Conservation (phyloP, 2,797 vertebrate species). For the Bradypodion pumilum region DNA sequence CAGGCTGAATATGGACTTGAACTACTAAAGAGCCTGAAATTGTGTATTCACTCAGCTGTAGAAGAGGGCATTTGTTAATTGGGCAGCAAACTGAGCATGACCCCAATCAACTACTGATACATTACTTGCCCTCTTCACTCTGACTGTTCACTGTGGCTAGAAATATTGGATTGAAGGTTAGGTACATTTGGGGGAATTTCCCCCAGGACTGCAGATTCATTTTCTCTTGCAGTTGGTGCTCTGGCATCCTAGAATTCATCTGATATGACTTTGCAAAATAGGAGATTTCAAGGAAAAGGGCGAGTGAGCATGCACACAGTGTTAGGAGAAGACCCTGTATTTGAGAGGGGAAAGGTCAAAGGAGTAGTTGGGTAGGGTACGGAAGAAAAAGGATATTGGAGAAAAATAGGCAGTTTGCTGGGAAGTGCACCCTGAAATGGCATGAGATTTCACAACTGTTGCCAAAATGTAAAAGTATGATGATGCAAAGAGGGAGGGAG, state of each 20-base stretch:
- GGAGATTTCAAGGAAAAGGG: background rate
- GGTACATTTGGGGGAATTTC: background rate
- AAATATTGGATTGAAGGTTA: background rate
- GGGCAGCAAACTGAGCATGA: background rate
- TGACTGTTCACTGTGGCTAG: background rate
- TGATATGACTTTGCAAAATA: background rate
- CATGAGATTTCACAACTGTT: background rate
- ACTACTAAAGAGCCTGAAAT: no score
- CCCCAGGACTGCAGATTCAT: background rate
- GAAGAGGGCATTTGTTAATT: background rate
- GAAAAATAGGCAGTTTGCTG: background rate
- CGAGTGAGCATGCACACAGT: background rate
- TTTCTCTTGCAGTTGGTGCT: background rate
- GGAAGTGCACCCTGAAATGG: background rate
- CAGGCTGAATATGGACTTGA: no score
- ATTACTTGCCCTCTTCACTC: no score
- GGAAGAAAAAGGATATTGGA: background rate
- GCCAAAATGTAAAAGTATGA: background rate
- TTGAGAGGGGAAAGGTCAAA: background rate
- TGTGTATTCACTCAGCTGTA: background rate
- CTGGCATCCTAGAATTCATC: background rate
- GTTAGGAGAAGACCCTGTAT: background rate
- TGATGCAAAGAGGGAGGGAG: background rate
- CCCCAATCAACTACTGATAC: background rate
- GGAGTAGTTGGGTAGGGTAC: rapidly evolving